Conservation (phyloP, 2,888 invertebrate genomes). For the Andrena minutula region DNA sequence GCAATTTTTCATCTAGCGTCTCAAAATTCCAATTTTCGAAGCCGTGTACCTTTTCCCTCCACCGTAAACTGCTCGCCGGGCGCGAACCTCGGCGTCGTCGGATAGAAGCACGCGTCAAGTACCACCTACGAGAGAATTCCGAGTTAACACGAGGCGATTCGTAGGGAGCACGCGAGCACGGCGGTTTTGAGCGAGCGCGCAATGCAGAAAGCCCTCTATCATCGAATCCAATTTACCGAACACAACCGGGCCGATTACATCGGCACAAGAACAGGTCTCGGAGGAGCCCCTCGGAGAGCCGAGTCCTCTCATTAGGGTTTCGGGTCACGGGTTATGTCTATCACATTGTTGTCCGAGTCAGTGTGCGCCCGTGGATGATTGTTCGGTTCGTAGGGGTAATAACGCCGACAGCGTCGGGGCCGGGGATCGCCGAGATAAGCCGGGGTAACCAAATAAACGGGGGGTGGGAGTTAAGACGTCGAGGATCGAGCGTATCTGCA, state of each 20-base stretch:
- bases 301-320: slow-evolving; percentile 77
- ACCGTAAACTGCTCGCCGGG: background rate
- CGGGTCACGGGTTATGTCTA: slow-evolving; percentile 80
- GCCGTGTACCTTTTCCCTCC: background rate
- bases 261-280: slow-evolving; percentile 60
- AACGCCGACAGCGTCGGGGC: slow-evolving; percentile 55
- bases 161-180: slow-evolving; percentile 30
- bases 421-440: slow-evolving; percentile 66
- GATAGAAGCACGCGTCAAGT: slow-evolving; percentile 44
- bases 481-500: slow-evolving; percentile 33
- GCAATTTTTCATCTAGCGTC: background rate
- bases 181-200: slow-evolving; percentile 31
- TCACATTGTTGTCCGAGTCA: slow-evolving; percentile 74
- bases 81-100: slow-evolving; percentile 8
- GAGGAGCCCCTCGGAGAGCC: slow-evolving; percentile 23
- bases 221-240: slow-evolving; percentile 80
- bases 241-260: slow-evolving; percentile 77
- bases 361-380: slow-evolving; percentile 58
- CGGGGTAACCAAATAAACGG: slow-evolving; percentile 73
- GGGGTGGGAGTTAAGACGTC: slow-evolving; percentile 49
- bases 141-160: slow-evolving; percentile 35
- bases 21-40: slow-evolving; percentile 12
- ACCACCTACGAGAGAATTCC: slow-evolving; percentile 16
- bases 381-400: slow-evolving; percentile 63
- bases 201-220: slow-evolving; percentile 64